Base-by-base conservation (phyloP, 2,113 vertebrate genomes). In the Amphiprion percula region DNA sequence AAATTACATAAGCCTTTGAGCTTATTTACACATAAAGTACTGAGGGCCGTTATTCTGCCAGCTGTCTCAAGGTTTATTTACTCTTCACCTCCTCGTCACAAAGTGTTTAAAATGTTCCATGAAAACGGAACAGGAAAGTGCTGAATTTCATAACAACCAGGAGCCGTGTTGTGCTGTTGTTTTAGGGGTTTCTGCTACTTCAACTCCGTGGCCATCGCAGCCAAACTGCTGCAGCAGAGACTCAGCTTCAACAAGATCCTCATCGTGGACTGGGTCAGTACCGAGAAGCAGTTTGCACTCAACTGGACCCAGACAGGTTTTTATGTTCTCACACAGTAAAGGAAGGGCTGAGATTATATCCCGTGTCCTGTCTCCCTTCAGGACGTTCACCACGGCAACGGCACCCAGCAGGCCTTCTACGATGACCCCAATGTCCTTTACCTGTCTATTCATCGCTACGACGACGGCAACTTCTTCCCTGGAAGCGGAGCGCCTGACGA, bases 391-490 rank as follows among this genome's bases (percentile, higher is more conserved):
- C 93, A 97, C 0, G 93, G 96, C 26, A 96, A 96, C 33, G 94
- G 94, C 47, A 96, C 94, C 28, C 98, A 99, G 89, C 97, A 99
- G 62, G 95, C 95, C 0, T 99, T 99, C 94, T 99, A 99, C 88
- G 95, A 93, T 0, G 97, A 99, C 71, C 97, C 98, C 21, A 96
- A 92, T 0, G 95, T 99, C 61, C 96, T 99, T 7, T 99, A 99
- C 33, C 74, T 99, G 86, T 99, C 98, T 0, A 93, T 99, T 47
- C 97, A 99, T 86, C 97, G 98, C 91, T 99, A 99, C 0, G 98
- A 99, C 2, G 97, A 99, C 0, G 98, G 98, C 5, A 99, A 99
- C 94, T 99, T 99, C 94, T 99, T 99, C 75, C 98, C 98, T 0
- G 98, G 98, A 82, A 99, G 98, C 0, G 98, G 98, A 0, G 97